A percentile compares a stretch with the other conserved stretches of the same genome.
These are phyloP conservation scores for Gadus chalcogrammus DNA, from an alignment of 2,113 vertebrate species.

Conservation along the genomic window DNA sequence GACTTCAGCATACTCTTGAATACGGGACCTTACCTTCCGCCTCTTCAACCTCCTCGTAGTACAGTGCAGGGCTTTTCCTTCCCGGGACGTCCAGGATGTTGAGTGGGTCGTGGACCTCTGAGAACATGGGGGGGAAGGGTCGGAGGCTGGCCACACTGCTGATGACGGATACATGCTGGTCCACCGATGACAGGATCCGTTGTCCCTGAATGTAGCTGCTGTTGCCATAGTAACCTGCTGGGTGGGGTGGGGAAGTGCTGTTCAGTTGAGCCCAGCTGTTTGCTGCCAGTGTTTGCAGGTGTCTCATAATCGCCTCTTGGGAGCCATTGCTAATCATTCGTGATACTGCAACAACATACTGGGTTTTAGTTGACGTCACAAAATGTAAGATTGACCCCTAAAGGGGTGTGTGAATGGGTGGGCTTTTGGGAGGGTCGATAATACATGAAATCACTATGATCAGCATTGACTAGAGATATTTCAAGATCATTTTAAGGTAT, in stretches of 20 bases:
- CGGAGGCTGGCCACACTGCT: slow-evolving; percentile 87
- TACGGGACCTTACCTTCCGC: slow-evolving; percentile 53
- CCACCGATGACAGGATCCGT: slow-evolving; percentile 84
- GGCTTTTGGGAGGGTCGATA: too few relatives aligned
- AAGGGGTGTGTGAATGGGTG: too few relatives aligned
- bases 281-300: too few relatives aligned
- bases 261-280: not conserved
- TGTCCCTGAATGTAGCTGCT: slow-evolving; percentile 81
- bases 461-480: too few relatives aligned
- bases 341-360: too few relatives aligned
- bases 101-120: slow-evolving; percentile 89
- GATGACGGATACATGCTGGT: slow-evolving; percentile 97
- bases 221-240: slow-evolving; percentile 84
- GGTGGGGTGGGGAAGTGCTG: not conserved
- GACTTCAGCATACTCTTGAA: too few relatives aligned
- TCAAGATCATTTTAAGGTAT: too few relatives aligned
- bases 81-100: slow-evolving; percentile 86
- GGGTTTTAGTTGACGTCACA: too few relatives aligned
- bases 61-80: slow-evolving; percentile 76
- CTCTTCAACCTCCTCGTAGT: slow-evolving; percentile 75
- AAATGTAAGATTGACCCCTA: too few relatives aligned
- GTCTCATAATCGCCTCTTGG: too few relatives aligned
- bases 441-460: too few relatives aligned
- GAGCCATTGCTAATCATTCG: too few relatives aligned
- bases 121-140: slow-evolving; percentile 76